These are phyloP conservation scores for Papilio polyxenes DNA, from an alignment of 1,140 invertebrate species.

Conservation along the genomic window DNA sequence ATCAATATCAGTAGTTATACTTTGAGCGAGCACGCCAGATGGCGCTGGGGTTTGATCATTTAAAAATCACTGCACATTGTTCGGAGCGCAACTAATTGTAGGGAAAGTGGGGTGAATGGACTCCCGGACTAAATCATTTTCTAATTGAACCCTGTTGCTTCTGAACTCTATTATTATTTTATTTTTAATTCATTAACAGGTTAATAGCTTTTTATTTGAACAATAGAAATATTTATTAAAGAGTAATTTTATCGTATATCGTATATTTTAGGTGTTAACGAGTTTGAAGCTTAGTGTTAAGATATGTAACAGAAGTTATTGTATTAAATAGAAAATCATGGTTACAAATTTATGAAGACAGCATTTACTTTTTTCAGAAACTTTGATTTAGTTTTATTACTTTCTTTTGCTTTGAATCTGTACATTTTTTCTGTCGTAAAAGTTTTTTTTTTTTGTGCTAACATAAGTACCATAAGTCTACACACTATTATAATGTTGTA, in stretches of 20 bases:
- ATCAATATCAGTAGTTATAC: constrained; percentile 69
- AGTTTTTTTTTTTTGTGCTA: not conserved
- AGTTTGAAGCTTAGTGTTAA: too few relatives aligned
- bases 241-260: not conserved
- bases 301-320: too few relatives aligned
- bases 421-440: not conserved
- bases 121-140: constrained; percentile 72
- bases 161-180: constrained; percentile 42
- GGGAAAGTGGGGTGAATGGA: constrained; percentile 71
- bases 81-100: constrained; percentile 76
- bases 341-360: too few relatives aligned
- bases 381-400: too few relatives aligned
- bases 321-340: too few relatives aligned
- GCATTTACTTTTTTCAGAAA: too few relatives aligned
- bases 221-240: constrained; percentile 12
- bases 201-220: constrained; percentile 23
- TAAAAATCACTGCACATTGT: constrained; percentile 80
- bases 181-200: constrained; percentile 20
- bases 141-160: constrained; percentile 60
- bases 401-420: too few relatives aligned
- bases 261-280: not conserved
- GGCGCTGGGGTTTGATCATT: constrained; percentile 74
- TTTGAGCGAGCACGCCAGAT: constrained; percentile 66
- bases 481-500: too few relatives aligned
- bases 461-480: not conserved